Evolutionary conservation across 1,140 invertebrate species (phyloP).

Genomic region (Achatina immaculata): DNA sequence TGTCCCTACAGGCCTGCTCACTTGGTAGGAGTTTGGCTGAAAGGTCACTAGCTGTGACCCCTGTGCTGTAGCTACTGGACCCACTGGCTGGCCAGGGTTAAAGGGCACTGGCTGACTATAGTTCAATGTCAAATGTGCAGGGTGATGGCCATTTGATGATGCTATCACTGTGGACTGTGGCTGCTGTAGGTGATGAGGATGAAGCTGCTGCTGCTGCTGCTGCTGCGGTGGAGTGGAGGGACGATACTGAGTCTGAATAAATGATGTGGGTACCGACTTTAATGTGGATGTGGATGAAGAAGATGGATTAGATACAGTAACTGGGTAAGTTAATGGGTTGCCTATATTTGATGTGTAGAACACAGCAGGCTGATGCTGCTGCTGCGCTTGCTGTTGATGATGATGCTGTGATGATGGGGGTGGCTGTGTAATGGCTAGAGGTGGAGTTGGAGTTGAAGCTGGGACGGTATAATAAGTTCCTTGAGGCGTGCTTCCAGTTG

Average conservation of each 20-base stretch:
- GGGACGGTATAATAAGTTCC: slow-evolving; percentile 28
- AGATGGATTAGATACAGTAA: slow-evolving; percentile 3
- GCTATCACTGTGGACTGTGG: slow-evolving; percentile 10
- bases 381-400: slow-evolving; percentile 14
- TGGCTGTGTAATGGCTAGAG: slow-evolving; percentile 1
- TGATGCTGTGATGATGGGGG: slow-evolving; percentile 11
- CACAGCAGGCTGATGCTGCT: slow-evolving; percentile 21
- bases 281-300: slow-evolving; percentile 12
- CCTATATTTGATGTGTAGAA: slow-evolving; percentile 11
- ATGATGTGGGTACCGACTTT: background rate
- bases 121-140: slow-evolving; percentile 30
- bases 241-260: background rate
- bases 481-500: slow-evolving; percentile 1
- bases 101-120: slow-evolving; percentile 28
- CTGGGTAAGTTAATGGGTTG: slow-evolving; percentile 17
- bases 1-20: slow-evolving; percentile 13
- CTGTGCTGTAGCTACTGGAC: background rate
- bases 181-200: slow-evolving; percentile 5
- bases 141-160: slow-evolving; percentile 15
- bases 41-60: slow-evolving; percentile 20
- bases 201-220: slow-evolving; percentile 7
- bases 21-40: slow-evolving; percentile 12
- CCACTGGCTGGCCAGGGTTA: background rate
- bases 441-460: slow-evolving; percentile 19
- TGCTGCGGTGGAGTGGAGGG: slow-evolving; percentile 22